These are phyloP conservation scores for Varecia variegata DNA, from an alignment of 2,797 vertebrate genomes.

Conservation along the genomic window DNA sequence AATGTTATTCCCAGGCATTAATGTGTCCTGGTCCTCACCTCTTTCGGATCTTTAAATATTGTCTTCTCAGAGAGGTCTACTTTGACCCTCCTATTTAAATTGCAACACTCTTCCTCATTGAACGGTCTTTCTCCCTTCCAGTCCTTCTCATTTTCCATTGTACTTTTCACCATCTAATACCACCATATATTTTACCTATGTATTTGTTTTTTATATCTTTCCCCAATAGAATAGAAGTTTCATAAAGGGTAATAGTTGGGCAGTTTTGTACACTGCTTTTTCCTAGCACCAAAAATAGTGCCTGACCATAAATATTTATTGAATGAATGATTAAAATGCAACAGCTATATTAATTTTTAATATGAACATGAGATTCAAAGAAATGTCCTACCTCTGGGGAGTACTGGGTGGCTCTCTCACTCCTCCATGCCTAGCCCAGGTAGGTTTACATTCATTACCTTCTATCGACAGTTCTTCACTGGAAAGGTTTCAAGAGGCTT, in stretches of 20 bases:
- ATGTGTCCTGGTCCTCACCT: not conserved
- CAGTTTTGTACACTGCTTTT: not conserved
- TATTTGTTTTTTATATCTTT: not conserved
- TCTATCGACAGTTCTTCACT: not conserved
- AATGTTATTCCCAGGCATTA: not conserved
- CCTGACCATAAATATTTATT: not conserved
- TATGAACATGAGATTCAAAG: not conserved
- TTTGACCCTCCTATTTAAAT: not conserved
- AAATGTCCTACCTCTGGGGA: not conserved
- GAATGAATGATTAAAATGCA: not conserved
- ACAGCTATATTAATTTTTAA: not conserved
- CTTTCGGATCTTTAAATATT: not conserved
- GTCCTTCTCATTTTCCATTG: not conserved
- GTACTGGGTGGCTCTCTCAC: not conserved
- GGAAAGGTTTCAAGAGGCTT: not conserved
- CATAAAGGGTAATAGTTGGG: not conserved
- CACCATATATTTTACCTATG: not conserved
- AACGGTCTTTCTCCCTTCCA: not conserved
- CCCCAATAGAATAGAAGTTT: not conserved
- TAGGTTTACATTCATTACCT: not conserved
- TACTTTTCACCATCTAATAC: not conserved
- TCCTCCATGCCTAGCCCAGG: not conserved
- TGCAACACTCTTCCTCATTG: not conserved
- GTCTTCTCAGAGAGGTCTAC: not conserved
- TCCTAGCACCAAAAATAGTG: not conserved